phyloP scores from a whole-genome alignment of 1,140 invertebrate genomes.

The Magallana gigas region DNA sequence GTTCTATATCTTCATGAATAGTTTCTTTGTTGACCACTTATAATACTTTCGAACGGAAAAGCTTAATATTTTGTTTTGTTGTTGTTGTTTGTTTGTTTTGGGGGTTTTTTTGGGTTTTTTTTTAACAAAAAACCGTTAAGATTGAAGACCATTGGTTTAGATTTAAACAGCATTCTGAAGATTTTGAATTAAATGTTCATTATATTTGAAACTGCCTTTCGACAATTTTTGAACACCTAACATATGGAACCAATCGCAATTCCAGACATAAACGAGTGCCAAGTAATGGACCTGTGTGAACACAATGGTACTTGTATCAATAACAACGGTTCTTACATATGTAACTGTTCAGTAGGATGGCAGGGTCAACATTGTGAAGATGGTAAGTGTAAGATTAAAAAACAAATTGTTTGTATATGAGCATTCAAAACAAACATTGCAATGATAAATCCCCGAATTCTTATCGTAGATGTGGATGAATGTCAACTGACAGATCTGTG shows the following conservation, averaged over 20 bases:
- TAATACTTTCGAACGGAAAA: too few species aligned
- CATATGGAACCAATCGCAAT: background rate
- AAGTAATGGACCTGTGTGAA: background rate
- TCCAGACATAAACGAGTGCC: conserved; percentile 35
- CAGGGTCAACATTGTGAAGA: conserved; percentile 33
- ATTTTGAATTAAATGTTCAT: background rate
- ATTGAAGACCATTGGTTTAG: too few species aligned
- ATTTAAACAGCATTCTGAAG: too few species aligned
- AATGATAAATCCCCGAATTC: background rate
- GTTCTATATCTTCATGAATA: too few species aligned
- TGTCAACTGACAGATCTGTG: background rate
- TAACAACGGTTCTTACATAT: background rate
- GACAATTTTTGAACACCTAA: background rate
- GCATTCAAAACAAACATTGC: background rate
- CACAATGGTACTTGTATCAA: conserved; percentile 37
- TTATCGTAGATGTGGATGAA: conserved; percentile 57
- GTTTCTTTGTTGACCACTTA: too few species aligned
- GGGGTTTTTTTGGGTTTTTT: too few species aligned
- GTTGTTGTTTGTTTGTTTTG: too few species aligned
- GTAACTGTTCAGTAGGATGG: conserved; percentile 52
- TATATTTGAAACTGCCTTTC: background rate
- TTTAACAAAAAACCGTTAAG: too few species aligned
- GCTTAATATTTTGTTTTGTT: too few species aligned
- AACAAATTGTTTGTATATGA: background rate
- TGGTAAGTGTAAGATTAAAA: background rate